A percentile compares a stretch with the other conserved stretches of the same genome.
These are phyloP conservation scores for Spodoptera picta DNA, from an alignment of 2,888 invertebrate species.

Conservation along the genomic window DNA sequence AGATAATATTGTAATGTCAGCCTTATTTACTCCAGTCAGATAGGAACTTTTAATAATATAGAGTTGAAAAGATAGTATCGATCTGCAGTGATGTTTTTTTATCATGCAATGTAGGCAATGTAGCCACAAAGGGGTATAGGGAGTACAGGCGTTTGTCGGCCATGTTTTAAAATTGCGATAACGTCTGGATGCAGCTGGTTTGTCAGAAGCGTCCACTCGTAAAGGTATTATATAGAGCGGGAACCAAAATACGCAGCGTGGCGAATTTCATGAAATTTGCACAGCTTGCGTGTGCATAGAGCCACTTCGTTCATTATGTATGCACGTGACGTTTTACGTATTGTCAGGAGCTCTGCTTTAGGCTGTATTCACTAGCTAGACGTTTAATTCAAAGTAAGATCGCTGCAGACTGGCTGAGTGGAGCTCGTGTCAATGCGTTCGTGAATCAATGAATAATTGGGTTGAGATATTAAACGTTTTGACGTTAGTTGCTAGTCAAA, in stretches of 20 bases:
- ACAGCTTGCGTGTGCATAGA: conserved; percentile 52
- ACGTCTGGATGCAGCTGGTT: conserved; percentile 49
- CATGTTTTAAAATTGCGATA: conserved; percentile 46
- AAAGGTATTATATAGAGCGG: conserved; percentile 43
- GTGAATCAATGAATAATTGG: conserved; percentile 25
- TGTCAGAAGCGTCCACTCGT: conserved; percentile 50
- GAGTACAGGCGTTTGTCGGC: conserved; percentile 20
- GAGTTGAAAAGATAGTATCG: conserved; percentile 40
- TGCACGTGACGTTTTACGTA: conserved; percentile 49
- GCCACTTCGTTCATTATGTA: conserved; percentile 54
- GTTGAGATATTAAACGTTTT: background rate
- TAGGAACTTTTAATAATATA: conserved; percentile 10
- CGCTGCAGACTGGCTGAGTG: conserved; percentile 4
- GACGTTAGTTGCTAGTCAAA: background rate
- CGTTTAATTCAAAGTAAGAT: conserved; percentile 29
- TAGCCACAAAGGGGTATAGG: background rate
- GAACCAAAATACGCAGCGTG: conserved; percentile 45
- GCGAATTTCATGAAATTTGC: conserved; percentile 62
- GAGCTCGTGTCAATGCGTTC: conserved; percentile 24
- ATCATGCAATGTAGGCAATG: conserved; percentile 19
- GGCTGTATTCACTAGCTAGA: conserved; percentile 23
- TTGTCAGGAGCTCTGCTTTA: conserved; percentile 48
- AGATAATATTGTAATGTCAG: background rate
- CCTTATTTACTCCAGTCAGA: conserved; percentile 16
- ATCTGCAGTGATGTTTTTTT: conserved; percentile 41